Base-by-base conservation (phyloP, 2,797 vertebrate species). In the Hozukius guyotensis region DNA sequence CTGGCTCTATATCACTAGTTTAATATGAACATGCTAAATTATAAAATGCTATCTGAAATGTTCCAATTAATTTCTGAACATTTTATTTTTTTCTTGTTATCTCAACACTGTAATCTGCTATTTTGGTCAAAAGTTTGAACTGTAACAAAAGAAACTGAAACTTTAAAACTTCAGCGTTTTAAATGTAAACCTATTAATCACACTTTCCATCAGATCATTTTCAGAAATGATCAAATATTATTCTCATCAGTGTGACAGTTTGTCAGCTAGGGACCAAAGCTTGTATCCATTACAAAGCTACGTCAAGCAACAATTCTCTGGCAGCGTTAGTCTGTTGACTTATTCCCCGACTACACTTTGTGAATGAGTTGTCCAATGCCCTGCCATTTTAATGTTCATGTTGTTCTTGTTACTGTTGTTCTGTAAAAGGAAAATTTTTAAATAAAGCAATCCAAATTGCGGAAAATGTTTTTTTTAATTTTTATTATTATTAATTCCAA, bases 401-500 rank as follows among this genome's bases (percentile, higher is more conserved):
- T 75, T 85, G 59, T 69, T 72, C 22, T 64, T 22, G 70, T 77
- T 75, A 25, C 29, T 71, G 46, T 49, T 83, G 72, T 89, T 89
- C 72, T 83, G 31, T 83, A 38, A 65, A 78, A 14, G 34, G 67
- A 79, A 75, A 66, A 76, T 66, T 11, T 9, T 69, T 81, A 82
- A 93, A 93, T 84, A 91, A 92, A 93, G 38, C 62, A 81, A 49
- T 69, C 46, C 49, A 83, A 86, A 72, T 70, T 61, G 72, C 32
- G 80, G 55, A 79, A 88, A 83, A 76, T 42, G 11, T 18, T 34
- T 66, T 78, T 82, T 81, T 87, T 84, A 81, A 24, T 56, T 80
- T 82, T 81, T 86, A 80, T 88, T 86, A 82, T 89, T 92, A 76
- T 81, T 87, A 63, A 75, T 89, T 94, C 83, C 77, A 85, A 94